Evolutionary conservation across 2,797 vertebrate genomes (phyloP).

Genomic region (Anabas testudineus): DNA sequence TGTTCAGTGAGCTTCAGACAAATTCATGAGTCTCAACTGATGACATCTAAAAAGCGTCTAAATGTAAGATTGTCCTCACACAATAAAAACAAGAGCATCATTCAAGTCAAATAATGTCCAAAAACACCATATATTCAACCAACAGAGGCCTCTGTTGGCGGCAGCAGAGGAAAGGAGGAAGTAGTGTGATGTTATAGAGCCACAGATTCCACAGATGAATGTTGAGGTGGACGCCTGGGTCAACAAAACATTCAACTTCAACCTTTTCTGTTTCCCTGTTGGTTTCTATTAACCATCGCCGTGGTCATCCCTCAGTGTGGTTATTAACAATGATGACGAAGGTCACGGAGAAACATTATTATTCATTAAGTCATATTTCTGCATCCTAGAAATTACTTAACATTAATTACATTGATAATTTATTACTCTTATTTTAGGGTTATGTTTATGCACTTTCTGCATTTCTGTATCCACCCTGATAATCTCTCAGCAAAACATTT

Average conservation of each 20-base stretch:
- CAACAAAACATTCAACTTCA: no score
- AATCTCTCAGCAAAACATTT: no score
- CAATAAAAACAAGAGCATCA: not conserved
- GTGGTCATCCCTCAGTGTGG: not conserved
- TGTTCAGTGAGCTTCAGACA: not conserved
- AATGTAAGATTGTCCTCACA: no score
- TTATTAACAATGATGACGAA: not conserved
- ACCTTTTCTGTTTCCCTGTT: not conserved
- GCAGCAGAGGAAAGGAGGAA: not conserved
- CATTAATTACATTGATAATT: no score
- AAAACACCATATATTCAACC: not conserved
- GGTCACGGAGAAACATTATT: no score
- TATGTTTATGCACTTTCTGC: no score
- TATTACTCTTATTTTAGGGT: no score
- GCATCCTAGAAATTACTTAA: no score
- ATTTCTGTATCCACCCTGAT: no score
- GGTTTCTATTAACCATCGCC: not conserved
- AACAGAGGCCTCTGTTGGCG: not conserved
- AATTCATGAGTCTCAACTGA: not conserved
- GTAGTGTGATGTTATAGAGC: not conserved
- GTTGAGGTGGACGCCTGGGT: not conserved
- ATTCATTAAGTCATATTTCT: no score
- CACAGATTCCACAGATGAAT: not conserved
- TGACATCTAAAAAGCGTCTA: not conserved
- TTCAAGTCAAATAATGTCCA: not conserved